A percentile compares a stretch with the other conserved stretches of the same genome.
phyloP scores from a whole-genome alignment of 2,888 invertebrate species.

The Ichneumon xanthorius region DNA sequence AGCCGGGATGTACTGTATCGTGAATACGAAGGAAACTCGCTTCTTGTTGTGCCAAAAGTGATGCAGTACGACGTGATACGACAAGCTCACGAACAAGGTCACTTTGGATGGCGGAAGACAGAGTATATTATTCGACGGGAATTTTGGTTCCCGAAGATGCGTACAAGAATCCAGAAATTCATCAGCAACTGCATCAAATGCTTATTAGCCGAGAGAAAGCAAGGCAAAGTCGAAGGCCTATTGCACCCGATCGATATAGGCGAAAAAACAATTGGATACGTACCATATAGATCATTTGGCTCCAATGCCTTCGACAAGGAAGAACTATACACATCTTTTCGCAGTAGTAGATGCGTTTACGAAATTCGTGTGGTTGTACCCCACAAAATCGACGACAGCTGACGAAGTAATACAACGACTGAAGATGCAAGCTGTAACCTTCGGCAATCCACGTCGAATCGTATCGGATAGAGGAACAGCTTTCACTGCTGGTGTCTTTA shows the following conservation, averaged over 20 bases:
- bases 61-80: conserved; percentile 53
- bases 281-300: conserved; percentile 79
- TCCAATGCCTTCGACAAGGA: conserved; percentile 74
- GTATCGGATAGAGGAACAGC: conserved; percentile 81
- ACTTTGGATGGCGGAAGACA: conserved; percentile 44
- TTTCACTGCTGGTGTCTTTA: conserved; percentile 79
- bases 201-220: conserved; percentile 71
- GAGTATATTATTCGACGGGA: conserved; percentile 41
- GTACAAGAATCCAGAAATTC: conserved; percentile 45
- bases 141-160: conserved; percentile 55
- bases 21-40: neutral
- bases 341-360: conserved; percentile 61
- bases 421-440: conserved; percentile 74
- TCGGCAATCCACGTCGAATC: conserved; percentile 80
- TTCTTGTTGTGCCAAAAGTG: neutral
- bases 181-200: conserved; percentile 70
- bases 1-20: too few species aligned
- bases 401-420: conserved; percentile 78
- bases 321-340: conserved; percentile 59
- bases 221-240: conserved; percentile 74
- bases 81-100: conserved; percentile 55
- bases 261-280: conserved; percentile 73
- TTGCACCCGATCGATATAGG: conserved; percentile 74
- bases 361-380: conserved; percentile 77
- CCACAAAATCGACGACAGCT: conserved; percentile 73